Conservation (phyloP, 2,797 vertebrate genomes). For the Myiothlypis chrysogaster region DNA sequence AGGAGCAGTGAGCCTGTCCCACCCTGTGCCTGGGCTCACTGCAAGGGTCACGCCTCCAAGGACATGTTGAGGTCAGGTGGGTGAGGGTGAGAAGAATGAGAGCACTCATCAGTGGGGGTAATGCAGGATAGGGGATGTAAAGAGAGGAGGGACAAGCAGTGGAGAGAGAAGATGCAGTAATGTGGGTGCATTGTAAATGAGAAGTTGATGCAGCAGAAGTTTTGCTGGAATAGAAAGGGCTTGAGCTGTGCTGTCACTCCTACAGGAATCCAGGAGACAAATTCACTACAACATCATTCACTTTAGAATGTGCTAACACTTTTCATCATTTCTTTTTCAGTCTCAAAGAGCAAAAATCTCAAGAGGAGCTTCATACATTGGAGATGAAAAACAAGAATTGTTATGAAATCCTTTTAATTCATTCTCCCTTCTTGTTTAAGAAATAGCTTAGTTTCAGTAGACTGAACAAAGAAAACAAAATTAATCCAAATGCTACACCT, state of each 20-base stretch:
- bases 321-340: background rate
- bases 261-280: background rate
- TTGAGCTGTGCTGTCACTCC: background rate
- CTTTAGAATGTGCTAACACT: background rate
- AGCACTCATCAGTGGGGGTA: background rate
- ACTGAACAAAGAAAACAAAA: background rate
- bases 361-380: background rate
- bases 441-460: background rate
- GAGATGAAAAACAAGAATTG: background rate
- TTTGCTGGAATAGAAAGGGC: background rate
- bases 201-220: background rate
- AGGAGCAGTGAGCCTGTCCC: background rate
- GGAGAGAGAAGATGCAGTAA: background rate
- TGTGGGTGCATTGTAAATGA: background rate
- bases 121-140: background rate
- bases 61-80: accelerated
- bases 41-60: background rate
- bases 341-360: background rate
- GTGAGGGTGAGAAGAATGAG: background rate
- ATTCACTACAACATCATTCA: background rate
- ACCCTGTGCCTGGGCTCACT: background rate
- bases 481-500: background rate
- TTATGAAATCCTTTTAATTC: background rate
- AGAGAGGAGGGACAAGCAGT: background rate
- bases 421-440: background rate